Evolutionary conservation across 2,113 vertebrate genomes (phyloP).

Genomic region (Halichoerus grypus): DNA sequence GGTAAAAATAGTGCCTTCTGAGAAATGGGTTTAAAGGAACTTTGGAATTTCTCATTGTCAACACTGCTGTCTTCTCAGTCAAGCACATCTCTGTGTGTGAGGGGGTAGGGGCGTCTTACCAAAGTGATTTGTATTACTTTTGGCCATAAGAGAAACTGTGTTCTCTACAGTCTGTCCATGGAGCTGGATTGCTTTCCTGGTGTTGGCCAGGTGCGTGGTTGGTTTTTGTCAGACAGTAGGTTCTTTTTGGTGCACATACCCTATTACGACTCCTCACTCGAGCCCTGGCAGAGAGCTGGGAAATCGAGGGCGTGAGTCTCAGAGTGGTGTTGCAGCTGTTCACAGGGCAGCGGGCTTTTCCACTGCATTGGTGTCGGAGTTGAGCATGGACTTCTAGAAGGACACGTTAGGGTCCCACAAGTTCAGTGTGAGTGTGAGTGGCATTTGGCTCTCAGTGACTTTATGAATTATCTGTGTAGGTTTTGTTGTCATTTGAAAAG

Average conservation of each 20-base stretch:
- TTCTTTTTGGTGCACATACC: too few species aligned
- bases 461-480: neutral
- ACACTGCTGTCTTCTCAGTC: neutral
- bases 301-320: neutral
- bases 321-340: neutral
- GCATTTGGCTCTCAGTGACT: neutral
- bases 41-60: fast-evolving
- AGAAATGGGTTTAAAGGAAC: neutral
- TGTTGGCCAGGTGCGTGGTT: neutral
- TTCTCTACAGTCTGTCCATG: neutral
- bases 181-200: too few species aligned
- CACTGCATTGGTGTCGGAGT: neutral
- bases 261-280: neutral
- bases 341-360: neutral
- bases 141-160: neutral
- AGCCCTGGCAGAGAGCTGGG: neutral
- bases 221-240: neutral
- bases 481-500: neutral
- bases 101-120: neutral
- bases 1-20: neutral
- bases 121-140: neutral
- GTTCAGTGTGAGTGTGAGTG: neutral
- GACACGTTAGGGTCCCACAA: neutral
- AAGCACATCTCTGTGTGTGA: neutral
- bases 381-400: neutral